Evolutionary conservation across 2,113 vertebrate species (phyloP).

Genomic region (Ploceus nigricollis): DNA sequence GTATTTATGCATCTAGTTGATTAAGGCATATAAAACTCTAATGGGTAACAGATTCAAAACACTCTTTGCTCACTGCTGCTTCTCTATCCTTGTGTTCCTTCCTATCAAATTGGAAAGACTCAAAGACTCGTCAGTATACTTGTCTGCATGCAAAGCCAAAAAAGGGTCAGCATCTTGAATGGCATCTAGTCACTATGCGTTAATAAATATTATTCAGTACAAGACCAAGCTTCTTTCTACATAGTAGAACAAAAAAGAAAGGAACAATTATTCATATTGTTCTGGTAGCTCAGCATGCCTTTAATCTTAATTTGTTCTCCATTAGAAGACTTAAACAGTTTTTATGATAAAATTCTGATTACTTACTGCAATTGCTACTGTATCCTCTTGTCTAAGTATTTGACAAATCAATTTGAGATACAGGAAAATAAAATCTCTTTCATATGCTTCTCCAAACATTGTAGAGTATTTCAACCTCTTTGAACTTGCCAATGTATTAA

Average conservation of each 20-base stretch:
- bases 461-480: neutral
- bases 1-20: neutral
- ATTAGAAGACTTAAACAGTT: neutral
- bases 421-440: neutral
- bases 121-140: neutral
- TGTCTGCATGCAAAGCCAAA: neutral
- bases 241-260: neutral
- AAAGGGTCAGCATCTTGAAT: neutral
- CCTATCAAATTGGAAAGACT: neutral
- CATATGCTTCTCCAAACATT: slow-evolving; percentile 28
- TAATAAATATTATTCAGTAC: neutral
- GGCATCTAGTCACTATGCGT: neutral
- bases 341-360: neutral
- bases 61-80: neutral
- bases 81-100: neutral
- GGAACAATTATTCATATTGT: neutral
- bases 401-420: neutral
- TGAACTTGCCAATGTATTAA: neutral
- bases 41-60: neutral
- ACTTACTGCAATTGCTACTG: neutral
- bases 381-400: neutral
- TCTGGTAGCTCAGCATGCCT: neutral
- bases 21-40: neutral
- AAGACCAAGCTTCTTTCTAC: neutral
- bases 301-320: neutral